Evolutionary conservation across 2,113 vertebrate genomes (phyloP).

Genomic region (Phyllostomus discolor): DNA sequence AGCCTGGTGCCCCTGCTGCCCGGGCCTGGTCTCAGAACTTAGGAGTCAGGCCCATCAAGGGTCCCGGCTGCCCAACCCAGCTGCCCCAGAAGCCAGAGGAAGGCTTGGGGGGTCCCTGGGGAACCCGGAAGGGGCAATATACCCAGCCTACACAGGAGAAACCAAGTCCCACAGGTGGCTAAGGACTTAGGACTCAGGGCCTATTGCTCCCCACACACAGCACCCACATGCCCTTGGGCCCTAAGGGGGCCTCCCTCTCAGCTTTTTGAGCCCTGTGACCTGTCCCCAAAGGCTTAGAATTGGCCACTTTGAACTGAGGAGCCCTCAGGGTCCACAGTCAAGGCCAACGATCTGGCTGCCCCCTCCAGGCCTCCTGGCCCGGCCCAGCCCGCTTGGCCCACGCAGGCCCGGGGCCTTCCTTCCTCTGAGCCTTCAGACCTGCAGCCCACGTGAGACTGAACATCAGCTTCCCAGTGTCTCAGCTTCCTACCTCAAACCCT

Average conservation of each 20-base stretch:
- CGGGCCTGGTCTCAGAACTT: not conserved
- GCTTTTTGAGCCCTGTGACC: not conserved
- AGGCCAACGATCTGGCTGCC: not conserved
- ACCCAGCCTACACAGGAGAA: not conserved
- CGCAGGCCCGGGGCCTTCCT: rapidly evolving
- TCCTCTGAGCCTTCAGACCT: not conserved
- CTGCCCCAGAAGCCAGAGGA: not conserved
- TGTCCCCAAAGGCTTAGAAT: not conserved
- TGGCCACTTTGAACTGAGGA: not conserved
- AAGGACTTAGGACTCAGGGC: not conserved
- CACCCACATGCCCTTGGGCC: rapidly evolving
- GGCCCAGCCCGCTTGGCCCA: not conserved
- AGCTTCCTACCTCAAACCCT: not conserved
- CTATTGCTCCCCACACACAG: rapidly evolving
- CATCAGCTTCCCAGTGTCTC: not conserved
- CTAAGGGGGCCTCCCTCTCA: not conserved
- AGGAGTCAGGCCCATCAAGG: not conserved
- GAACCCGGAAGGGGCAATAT: not conserved
- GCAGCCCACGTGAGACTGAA: not conserved
- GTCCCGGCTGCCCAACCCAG: rapidly evolving
- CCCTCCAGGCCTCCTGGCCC: not conserved
- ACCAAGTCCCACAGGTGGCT: not conserved
- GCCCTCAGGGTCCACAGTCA: not conserved
- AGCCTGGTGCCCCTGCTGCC: not conserved
- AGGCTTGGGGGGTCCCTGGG: not conserved